Evolutionary conservation across 2,888 invertebrate species (phyloP), one percentile per base, ranked within the genome.

Genomic region (Nomada flava): DNA sequence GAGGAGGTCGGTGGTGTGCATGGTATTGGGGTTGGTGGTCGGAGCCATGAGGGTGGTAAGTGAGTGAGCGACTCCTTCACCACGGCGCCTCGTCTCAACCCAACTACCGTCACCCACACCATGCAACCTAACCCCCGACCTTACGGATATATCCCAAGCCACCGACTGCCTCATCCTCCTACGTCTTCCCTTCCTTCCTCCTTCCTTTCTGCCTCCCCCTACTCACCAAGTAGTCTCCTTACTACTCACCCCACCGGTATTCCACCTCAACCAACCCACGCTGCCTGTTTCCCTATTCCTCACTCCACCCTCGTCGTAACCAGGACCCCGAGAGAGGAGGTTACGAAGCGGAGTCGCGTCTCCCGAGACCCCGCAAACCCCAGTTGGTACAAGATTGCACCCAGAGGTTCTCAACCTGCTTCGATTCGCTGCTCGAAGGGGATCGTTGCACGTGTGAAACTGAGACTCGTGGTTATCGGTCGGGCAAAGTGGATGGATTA

Each of bases 381-480:
- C 92, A 92, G 91, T 91, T 91, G 91, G 91, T 92, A 93, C 93
- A 92, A 92, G 93, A 93, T 93, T 93, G 93, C 91, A 91, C 88
- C 86, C 92, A 93, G 93, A 86, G 93, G 89, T 90, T 92, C 93
- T 91, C 93, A 92, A 70, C 68, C 36, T 18, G 44, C 36, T 13
- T 26, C 5, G 15, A 60, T n/a, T 50, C 64, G 26, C 11, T 20
- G 26, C 26, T 26, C 7, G 47, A 52, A 57, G 53, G 57, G 68
- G 72, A 78, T 78, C 75, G 80, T n/a, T 55, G 50, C 44, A 53
- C 26, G 11, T 47, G 42, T 20, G 44, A 42, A 59, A 65, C 52
- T 7, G 18, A 42, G 23, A 13, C 23, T 59, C 23, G 52, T 23
- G 52, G 18, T 72, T 72, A 53, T 64, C 53, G 26, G 4, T 63